Percentiles rank a stretch among this genome's conserved stretches.
These are phyloP conservation scores for Phenganax marumi DNA, from an alignment of 92 coral and sea anemone genomes.

Conservation along the genomic window DNA sequence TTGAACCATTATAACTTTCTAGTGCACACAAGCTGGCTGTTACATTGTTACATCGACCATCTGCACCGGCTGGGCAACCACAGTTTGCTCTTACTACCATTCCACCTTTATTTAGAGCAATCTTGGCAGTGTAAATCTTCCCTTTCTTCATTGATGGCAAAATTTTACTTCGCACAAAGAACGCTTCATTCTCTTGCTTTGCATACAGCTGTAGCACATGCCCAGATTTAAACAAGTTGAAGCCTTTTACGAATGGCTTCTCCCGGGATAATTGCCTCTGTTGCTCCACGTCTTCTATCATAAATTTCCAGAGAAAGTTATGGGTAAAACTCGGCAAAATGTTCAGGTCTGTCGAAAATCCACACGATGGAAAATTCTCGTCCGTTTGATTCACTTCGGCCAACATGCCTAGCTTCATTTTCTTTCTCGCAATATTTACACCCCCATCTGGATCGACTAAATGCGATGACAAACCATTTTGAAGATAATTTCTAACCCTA, in stretches of 20 bases:
- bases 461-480: constrained; percentile 41
- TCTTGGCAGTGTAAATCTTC: constrained; percentile 44
- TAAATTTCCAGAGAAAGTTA: too few relatives aligned
- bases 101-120: constrained; percentile 42
- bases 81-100: constrained; percentile 46
- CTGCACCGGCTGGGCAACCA: constrained; percentile 63
- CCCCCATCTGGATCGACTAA: constrained; percentile 57
- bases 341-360: constrained; percentile 46
- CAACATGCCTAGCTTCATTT: constrained; percentile 43
- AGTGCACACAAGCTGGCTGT: constrained; percentile 54
- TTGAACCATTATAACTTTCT: constrained; percentile 6
- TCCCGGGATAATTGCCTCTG: constrained; percentile 49
- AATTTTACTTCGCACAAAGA: constrained; percentile 51
- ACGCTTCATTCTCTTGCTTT: constrained; percentile 38
- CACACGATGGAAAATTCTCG: constrained; percentile 49
- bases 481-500: constrained; percentile 46
- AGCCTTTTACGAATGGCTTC: constrained; percentile 61
- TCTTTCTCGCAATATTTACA: constrained; percentile 45
- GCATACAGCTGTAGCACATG: constrained; percentile 50
- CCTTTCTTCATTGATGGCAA: constrained; percentile 61
- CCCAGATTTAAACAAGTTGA: constrained; percentile 58
- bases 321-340: constrained; percentile 37
- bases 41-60: constrained; percentile 58
- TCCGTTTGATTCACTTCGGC: constrained; percentile 45
- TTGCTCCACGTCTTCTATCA: constrained; percentile 55